phyloP scores from a whole-genome alignment of 2,113 vertebrate genomes.

The Periophthalmodon schlosseri region DNA sequence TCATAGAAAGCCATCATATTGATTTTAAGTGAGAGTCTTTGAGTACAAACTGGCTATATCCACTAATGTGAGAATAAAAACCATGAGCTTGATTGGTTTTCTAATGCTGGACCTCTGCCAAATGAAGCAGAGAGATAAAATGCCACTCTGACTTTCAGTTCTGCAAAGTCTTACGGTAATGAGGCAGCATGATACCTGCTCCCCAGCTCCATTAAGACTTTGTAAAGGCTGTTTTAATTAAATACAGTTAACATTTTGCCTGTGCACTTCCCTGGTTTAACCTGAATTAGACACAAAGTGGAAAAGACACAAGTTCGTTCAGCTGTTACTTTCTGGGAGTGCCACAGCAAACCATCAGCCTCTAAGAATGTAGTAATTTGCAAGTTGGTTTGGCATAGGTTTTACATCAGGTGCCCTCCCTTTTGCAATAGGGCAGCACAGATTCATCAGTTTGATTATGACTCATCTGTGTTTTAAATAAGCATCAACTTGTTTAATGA shows the following conservation, averaged over 20 bases:
- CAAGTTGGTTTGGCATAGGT: not conserved
- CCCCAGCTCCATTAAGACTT: conserved; percentile 27
- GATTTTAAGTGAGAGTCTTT: conserved; percentile 7
- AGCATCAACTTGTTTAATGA: not conserved
- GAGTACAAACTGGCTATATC: conserved; percentile 7
- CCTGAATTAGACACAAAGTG: conserved; percentile 17
- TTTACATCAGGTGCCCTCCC: not conserved
- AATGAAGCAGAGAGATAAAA: conserved; percentile 42
- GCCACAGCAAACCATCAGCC: not conserved
- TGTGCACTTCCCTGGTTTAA: conserved; percentile 18
- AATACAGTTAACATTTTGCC: conserved; percentile 24
- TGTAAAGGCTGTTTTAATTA: conserved; percentile 44
- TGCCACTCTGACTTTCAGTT: conserved; percentile 2
- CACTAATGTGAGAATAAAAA: conserved; percentile 28
- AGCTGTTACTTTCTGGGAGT: not conserved
- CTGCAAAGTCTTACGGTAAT: conserved; percentile 40
- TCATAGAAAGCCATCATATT: not conserved
- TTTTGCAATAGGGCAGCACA: not conserved
- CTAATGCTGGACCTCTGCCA: conserved; percentile 33
- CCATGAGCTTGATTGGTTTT: conserved; percentile 37
- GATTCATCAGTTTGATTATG: not conserved
- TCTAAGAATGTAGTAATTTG: not conserved
- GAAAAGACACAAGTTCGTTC: not conserved
- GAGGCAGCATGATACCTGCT: conserved; percentile 34
- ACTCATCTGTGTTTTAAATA: not conserved